Conservation (phyloP, 2,113 vertebrate genomes). For the Ibidorhyncha struthersii region DNA sequence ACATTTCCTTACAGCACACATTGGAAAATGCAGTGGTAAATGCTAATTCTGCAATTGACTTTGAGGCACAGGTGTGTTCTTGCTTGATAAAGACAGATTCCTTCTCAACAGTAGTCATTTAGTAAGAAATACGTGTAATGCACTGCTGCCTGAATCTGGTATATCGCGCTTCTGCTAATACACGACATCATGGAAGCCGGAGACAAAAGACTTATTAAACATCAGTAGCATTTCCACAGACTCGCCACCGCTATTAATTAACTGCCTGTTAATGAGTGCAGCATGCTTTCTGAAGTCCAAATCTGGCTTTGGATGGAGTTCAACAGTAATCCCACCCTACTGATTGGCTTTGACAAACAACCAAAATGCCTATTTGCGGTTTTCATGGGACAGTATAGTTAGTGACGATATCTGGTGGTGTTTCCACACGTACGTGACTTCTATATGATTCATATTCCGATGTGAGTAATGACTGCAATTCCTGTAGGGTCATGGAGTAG, state of each 20-base stretch:
- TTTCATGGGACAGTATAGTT: background rate
- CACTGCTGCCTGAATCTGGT: background rate
- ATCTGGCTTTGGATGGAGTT: background rate
- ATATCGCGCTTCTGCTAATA: fast-evolving
- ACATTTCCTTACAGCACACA: background rate
- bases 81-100: background rate
- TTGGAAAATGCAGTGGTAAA: background rate
- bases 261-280: background rate
- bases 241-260: background rate
- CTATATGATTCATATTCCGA: background rate
- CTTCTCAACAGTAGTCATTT: background rate
- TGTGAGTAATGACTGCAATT: background rate
- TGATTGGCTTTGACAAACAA: background rate
- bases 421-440: background rate
- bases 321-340: background rate
- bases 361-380: background rate
- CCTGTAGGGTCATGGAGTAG: background rate
- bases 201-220: background rate
- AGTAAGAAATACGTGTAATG: background rate
- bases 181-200: background rate
- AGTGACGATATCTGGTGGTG: background rate
- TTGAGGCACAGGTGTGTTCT: background rate
- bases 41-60: background rate
- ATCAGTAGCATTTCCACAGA: background rate
- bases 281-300: background rate